Percentiles rank a stretch among this genome's conserved stretches.
These are phyloP conservation scores for Seriola dumerili DNA, from an alignment of 2,113 vertebrate genomes.

Conservation along the genomic window DNA sequence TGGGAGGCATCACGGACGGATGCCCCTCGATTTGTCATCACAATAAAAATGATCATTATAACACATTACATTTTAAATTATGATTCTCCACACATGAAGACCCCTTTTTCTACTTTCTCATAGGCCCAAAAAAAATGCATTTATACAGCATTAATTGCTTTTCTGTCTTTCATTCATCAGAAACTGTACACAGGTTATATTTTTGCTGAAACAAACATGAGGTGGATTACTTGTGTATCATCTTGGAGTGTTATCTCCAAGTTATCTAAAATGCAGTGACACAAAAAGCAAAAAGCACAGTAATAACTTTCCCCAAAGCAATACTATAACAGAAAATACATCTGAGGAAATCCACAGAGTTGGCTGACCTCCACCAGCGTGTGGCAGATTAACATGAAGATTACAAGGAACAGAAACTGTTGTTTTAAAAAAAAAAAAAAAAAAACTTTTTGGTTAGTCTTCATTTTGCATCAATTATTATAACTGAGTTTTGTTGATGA, in stretches of 20 bases:
- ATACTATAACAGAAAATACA: slow-evolving; percentile 16
- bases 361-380: slow-evolving; percentile 35
- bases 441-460: slow-evolving; percentile 45
- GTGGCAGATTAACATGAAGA: slow-evolving; percentile 23
- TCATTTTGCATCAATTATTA: slow-evolving; percentile 28
- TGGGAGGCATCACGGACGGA: slow-evolving; percentile 40
- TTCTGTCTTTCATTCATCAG: not conserved
- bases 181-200: slow-evolving; percentile 34
- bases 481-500: slow-evolving; percentile 1
- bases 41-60: slow-evolving; percentile 52
- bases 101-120: not conserved
- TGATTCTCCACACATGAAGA: not conserved
- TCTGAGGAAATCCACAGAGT: slow-evolving; percentile 12
- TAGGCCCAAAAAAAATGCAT: slow-evolving; percentile 4
- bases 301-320: slow-evolving; percentile 44
- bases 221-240: slow-evolving; percentile 18
- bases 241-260: slow-evolving; percentile 15
- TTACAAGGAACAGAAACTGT: slow-evolving; percentile 1
- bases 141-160: slow-evolving; percentile 29
- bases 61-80: slow-evolving; percentile 4
- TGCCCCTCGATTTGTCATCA: slow-evolving; percentile 58
- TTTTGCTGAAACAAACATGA: slow-evolving; percentile 17
- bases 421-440: not conserved
- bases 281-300: slow-evolving; percentile 9
- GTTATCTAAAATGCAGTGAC: slow-evolving; percentile 40